A percentile compares a stretch with the other conserved stretches of the same genome.
These are phyloP conservation scores for Erythrolamprus reginae DNA, from an alignment of 2,113 vertebrate species.

Conservation along the genomic window DNA sequence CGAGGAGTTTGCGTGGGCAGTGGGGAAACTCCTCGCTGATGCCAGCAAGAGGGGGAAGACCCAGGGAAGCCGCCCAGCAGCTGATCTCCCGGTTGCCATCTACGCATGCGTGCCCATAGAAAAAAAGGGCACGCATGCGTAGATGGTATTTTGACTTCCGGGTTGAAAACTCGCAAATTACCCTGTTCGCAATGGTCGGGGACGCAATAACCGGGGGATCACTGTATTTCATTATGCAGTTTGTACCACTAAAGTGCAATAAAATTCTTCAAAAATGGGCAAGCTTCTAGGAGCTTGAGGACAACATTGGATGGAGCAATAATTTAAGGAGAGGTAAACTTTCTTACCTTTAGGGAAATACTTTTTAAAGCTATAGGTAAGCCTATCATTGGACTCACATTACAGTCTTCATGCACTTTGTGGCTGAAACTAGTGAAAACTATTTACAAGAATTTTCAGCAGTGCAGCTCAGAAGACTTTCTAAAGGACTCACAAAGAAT, in stretches of 20 bases:
- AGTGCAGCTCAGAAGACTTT: neutral
- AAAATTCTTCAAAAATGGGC: neutral
- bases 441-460: neutral
- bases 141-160: too few species aligned
- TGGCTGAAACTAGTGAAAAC: neutral
- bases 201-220: too few species aligned
- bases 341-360: neutral
- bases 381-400: neutral
- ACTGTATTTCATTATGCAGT: neutral
- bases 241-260: neutral
- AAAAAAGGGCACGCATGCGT: too few species aligned
- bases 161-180: too few species aligned
- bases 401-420: neutral
- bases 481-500: neutral
- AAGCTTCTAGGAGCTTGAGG: neutral
- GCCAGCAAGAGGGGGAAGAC: too few species aligned
- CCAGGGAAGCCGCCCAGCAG: too few species aligned
- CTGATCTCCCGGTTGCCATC: too few species aligned
- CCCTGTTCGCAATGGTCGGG: too few species aligned
- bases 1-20: too few species aligned
- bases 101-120: too few species aligned
- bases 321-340: neutral
- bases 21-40: too few species aligned
- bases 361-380: neutral
- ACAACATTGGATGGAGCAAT: neutral